Percentiles rank a stretch among this genome's conserved stretches.
Conservation (phyloP, 1,140 invertebrate genomes). For the Drosophila asahinai region DNA sequence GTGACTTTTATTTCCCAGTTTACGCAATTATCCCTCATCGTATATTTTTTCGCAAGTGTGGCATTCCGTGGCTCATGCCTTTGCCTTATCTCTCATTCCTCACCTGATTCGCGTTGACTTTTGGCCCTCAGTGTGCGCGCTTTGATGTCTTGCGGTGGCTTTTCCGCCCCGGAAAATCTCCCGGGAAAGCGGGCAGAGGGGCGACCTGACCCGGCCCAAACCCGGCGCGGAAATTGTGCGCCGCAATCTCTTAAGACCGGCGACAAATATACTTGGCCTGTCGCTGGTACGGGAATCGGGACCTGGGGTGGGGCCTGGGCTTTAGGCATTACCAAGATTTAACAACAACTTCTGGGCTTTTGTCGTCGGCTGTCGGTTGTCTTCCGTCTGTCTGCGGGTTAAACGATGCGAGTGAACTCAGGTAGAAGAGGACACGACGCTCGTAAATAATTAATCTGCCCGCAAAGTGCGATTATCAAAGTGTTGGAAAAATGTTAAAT, state of each 20-base stretch:
- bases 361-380: conserved; percentile 42
- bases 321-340: conserved; percentile 81
- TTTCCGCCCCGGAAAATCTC: conserved; percentile 26
- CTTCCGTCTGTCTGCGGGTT: conserved; percentile 65
- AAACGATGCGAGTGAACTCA: conserved; percentile 67
- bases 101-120: conserved; percentile 40
- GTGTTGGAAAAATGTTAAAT: conserved; percentile 84
- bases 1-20: too few species aligned
- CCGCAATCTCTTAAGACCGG: conserved; percentile 82
- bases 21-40: not conserved
- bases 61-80: conserved; percentile 10
- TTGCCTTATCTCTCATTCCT: conserved; percentile 3
- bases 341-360: conserved; percentile 73
- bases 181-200: conserved; percentile 9
- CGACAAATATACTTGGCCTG: conserved; percentile 78
- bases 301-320: conserved; percentile 24
- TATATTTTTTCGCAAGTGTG: conserved; percentile 5
- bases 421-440: conserved; percentile 64
- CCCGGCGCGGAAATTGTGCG: conserved; percentile 68
- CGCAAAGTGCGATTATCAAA: conserved; percentile 83
- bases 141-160: conserved; percentile 64
- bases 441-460: conserved; percentile 83
- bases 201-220: conserved; percentile 17
- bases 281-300: conserved; percentile 12
- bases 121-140: conserved; percentile 41